Evolutionary conservation across 2,797 vertebrate species (phyloP), one percentile per base, ranked within the genome.

Genomic region (Halcyon chelicuti): DNA sequence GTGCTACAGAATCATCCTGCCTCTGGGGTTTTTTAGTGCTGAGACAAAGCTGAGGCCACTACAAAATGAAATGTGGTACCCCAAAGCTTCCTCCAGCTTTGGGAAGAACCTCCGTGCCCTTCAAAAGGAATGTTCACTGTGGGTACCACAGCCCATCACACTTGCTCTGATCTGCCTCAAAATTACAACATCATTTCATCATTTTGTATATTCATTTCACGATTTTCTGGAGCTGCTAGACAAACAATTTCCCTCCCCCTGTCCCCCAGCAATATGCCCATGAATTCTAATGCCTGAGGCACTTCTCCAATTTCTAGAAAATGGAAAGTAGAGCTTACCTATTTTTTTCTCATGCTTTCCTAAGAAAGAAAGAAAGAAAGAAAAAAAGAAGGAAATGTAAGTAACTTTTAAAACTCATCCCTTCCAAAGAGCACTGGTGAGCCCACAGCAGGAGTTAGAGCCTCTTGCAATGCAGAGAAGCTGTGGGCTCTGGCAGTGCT

Each of bases 101-200:
- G 54, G 42, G 33, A 61, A 62, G 16, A 76, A 31, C 29, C n/a
- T 10, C 29, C 31, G 22, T 58, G 35, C 7, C 28, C 35, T 87
- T 80, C 31, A 60, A 61, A 46, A 80, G 44, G 22, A 5, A 72
- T 55, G 35, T 5, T 79, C 33, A 13, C 23, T 63, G 67, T 12
- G 33, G 29, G 11, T 16, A 26, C 29, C 39, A 9, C 3, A 19
- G 5, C 16, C 60, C 21, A 25, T 75, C 42, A 26, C 0, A 0
- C 37, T n/a, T 62, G 25, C 37, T 52, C 37, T 18, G 14, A 18
- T 23, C n/a, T 31, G 33, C 33, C 22, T 63, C 31, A 55, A 37
- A 46, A 51, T 46, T 23, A 21, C 39, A 71, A 19, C 25, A 29
- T 15, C 8, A 23, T 28, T n/a, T 39, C 10, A 15, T 22, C 5